Conservation (phyloP, 2,888 invertebrate genomes). For the Idaea biselata region DNA sequence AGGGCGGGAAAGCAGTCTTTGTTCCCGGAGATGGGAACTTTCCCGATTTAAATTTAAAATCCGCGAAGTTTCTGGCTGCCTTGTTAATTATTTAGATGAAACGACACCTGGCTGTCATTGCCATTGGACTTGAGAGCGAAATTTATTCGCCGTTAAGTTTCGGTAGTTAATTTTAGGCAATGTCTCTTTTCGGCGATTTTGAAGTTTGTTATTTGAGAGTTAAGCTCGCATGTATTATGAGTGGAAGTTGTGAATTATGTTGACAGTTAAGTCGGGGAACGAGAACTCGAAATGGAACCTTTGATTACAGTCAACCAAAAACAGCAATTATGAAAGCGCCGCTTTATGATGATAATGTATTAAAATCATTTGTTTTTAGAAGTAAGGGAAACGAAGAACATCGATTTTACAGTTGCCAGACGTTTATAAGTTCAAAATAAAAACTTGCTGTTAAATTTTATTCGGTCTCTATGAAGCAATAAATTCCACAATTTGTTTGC, state of each 20-base stretch:
- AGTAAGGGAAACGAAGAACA: too few species aligned
- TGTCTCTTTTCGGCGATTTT: constrained; percentile 5
- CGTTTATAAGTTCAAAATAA: too few species aligned
- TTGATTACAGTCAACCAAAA: neutral
- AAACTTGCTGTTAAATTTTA: neutral
- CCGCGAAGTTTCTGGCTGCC: constrained; percentile 49
- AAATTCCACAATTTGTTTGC: neutral
- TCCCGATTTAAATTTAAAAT: constrained; percentile 72
- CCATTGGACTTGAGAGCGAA: constrained; percentile 8
- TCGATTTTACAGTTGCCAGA: too few species aligned
- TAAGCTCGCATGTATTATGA: neutral
- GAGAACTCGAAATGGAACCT: neutral
- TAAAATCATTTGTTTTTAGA: too few species aligned
- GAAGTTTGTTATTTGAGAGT: neutral
- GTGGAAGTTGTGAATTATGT: neutral
- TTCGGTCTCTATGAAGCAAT: neutral
- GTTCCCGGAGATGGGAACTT: constrained; percentile 48
- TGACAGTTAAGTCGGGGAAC: neutral
- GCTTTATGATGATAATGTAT: neutral
- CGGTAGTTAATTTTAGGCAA: constrained; percentile 1
- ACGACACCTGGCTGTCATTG: constrained; percentile 53
- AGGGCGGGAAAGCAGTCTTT: constrained; percentile 36
- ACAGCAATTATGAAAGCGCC: neutral
- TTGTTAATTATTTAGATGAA: constrained; percentile 67
- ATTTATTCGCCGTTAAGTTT: constrained; percentile 14